Percentiles rank a stretch among this genome's conserved stretches.
Evolutionary conservation across 2,113 vertebrate genomes (phyloP).

Genomic region (Sminthopsis crassicaudata): DNA sequence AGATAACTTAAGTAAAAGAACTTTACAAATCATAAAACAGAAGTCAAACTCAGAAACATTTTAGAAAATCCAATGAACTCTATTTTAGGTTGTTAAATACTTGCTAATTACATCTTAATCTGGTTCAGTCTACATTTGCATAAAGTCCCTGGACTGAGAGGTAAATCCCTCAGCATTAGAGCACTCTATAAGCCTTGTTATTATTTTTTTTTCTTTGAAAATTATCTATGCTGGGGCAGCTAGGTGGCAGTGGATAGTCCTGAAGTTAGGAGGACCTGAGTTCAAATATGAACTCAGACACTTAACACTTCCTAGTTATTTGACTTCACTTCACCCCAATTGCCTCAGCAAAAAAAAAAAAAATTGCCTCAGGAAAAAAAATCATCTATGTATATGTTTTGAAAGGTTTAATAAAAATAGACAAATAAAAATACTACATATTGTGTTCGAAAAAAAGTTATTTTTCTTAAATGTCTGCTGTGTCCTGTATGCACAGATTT

Average conservation of each 20-base stretch:
- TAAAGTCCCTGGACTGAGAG: not conserved
- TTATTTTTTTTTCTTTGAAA: too few relatives aligned
- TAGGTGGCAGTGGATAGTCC: too few relatives aligned
- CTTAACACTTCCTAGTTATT: too few relatives aligned
- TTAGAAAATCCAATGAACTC: not conserved
- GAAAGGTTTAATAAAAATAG: too few relatives aligned
- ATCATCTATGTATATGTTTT: too few relatives aligned
- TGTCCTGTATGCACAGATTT: not conserved
- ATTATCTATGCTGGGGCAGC: too few relatives aligned
- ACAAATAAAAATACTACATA: too few relatives aligned
- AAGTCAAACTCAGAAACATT: not conserved
- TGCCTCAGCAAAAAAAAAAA: too few relatives aligned
- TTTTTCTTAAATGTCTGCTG: not conserved
- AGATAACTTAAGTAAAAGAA: not conserved
- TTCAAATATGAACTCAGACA: too few relatives aligned
- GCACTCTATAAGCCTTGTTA: not conserved
- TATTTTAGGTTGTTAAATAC: not conserved
- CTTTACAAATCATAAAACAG: not conserved
- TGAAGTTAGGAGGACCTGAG: too few relatives aligned
- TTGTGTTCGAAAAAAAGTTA: not conserved
- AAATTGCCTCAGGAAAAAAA: too few relatives aligned
- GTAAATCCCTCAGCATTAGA: not conserved
- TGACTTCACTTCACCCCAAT: too few relatives aligned
- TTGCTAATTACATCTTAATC: not conserved
- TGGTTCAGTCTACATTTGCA: not conserved